A percentile compares a stretch with the other conserved stretches of the same genome.
phyloP scores from a whole-genome alignment of 2,113 vertebrate genomes.

The Cyphomyrus discorhynchus region DNA sequence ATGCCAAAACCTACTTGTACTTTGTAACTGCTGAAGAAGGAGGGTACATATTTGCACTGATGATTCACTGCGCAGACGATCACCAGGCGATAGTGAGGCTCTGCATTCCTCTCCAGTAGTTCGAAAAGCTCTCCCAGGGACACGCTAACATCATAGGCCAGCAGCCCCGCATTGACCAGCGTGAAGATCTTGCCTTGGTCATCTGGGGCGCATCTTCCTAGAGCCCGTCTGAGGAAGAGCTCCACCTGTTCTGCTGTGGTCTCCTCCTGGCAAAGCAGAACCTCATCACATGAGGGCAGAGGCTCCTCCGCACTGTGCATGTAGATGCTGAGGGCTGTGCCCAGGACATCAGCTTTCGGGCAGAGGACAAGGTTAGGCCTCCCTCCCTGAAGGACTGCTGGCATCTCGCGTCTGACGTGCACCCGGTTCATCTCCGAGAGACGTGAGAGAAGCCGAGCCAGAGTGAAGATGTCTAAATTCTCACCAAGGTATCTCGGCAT shows the following conservation, averaged over 20 bases:
- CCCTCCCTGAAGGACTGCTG: conserved; percentile 41
- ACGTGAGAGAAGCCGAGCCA: conserved; percentile 43
- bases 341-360: conserved; percentile 48
- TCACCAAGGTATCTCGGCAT: conserved; percentile 43
- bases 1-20: conserved; percentile 43
- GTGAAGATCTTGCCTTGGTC: conserved; percentile 57
- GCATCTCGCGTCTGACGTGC: conserved; percentile 40
- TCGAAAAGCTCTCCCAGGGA: conserved; percentile 53
- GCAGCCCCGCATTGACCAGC: conserved; percentile 55
- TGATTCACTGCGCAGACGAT: conserved; percentile 53
- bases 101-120: conserved; percentile 39
- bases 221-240: conserved; percentile 61
- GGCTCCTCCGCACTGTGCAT: conserved; percentile 44
- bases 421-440: conserved; percentile 44
- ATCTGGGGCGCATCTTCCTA: conserved; percentile 31
- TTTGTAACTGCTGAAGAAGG: conserved; percentile 60
- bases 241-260: conserved; percentile 64
- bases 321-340: conserved; percentile 50
- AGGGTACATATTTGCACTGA: conserved; percentile 61
- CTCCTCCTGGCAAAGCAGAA: conserved; percentile 58
- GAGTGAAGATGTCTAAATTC: conserved; percentile 47
- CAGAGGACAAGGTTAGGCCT: conserved; percentile 60
- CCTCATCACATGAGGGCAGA: conserved; percentile 58
- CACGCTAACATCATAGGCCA: conserved; percentile 61
- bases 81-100: conserved; percentile 48